phyloP scores from a whole-genome alignment of 2,888 invertebrate genomes.

The Cephonodes hylas region DNA sequence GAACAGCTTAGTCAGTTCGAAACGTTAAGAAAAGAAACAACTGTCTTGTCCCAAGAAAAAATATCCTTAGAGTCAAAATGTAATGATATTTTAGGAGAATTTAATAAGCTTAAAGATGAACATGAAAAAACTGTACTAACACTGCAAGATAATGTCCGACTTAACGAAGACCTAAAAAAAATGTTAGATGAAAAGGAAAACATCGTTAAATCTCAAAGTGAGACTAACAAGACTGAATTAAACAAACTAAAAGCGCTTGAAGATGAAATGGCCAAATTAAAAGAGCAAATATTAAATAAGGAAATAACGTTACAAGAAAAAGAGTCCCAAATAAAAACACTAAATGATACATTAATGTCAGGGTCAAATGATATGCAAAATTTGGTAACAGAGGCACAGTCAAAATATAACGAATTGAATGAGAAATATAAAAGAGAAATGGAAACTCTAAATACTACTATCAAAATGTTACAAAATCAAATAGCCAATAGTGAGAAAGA shows the following conservation, averaged over 20 bases:
- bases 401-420: slow-evolving; percentile 59
- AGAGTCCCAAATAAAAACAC: slow-evolving; percentile 47
- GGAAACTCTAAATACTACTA: slow-evolving; percentile 60
- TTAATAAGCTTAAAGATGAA: slow-evolving; percentile 50
- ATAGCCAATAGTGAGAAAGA: slow-evolving; percentile 58
- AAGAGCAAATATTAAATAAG: slow-evolving; percentile 49
- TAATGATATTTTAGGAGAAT: slow-evolving; percentile 46
- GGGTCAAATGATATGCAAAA: slow-evolving; percentile 57
- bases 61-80: slow-evolving; percentile 52
- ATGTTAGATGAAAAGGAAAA: slow-evolving; percentile 56
- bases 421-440: slow-evolving; percentile 59
- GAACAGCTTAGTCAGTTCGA: slow-evolving; percentile 64
- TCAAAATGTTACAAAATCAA: slow-evolving; percentile 55
- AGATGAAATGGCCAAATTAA: slow-evolving; percentile 51
- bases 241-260: slow-evolving; percentile 50
- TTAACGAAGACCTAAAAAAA: slow-evolving; percentile 47
- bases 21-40: slow-evolving; percentile 56
- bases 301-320: slow-evolving; percentile 51
- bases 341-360: slow-evolving; percentile 51
- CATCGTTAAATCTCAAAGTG: slow-evolving; percentile 53
- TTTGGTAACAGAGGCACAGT: slow-evolving; percentile 53
- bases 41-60: slow-evolving; percentile 58
- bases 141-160: slow-evolving; percentile 47
- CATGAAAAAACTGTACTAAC: slow-evolving; percentile 46
- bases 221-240: slow-evolving; percentile 49